Percentiles rank a stretch among this genome's conserved stretches.
phyloP scores from a whole-genome alignment of 2,797 vertebrate genomes.

The Paramormyrops hopkinsi region DNA sequence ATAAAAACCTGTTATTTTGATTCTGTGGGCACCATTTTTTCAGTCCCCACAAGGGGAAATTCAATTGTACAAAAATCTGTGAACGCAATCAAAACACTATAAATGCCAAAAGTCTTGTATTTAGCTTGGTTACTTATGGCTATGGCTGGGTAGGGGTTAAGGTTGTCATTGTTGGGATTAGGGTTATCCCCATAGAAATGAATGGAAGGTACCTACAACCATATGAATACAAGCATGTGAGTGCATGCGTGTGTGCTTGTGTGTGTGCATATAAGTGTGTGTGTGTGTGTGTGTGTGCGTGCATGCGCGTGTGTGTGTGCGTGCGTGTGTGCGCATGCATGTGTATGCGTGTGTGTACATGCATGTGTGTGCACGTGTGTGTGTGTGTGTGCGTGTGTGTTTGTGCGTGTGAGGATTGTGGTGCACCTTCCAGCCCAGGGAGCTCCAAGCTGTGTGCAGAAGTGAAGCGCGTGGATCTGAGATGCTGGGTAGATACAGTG shows the following conservation, averaged over 20 bases:
- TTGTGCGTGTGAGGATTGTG: neutral
- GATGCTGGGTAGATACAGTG: neutral
- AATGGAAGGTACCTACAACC: neutral
- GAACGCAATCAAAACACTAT: neutral
- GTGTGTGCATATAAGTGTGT: neutral
- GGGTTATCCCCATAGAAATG: neutral
- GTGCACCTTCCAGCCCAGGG: neutral
- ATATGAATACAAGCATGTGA: neutral
- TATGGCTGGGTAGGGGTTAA: neutral
- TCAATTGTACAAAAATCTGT: neutral
- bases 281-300: neutral
- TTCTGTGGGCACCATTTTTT: neutral
- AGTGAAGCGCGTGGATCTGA: neutral
- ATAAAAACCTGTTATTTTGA: neutral
- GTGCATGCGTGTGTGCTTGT: neutral
- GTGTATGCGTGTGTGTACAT: too few species aligned
- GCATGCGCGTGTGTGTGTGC: neutral
- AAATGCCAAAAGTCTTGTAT: neutral
- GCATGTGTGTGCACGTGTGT: too few species aligned
- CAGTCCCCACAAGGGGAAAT: neutral
- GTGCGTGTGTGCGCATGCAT: fast-evolving
- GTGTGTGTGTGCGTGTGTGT: neutral
- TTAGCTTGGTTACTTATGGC: neutral
- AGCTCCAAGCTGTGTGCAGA: neutral
- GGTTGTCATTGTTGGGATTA: neutral